phyloP scores from a whole-genome alignment of 2,888 invertebrate species.

The Thereva nobilitata region DNA sequence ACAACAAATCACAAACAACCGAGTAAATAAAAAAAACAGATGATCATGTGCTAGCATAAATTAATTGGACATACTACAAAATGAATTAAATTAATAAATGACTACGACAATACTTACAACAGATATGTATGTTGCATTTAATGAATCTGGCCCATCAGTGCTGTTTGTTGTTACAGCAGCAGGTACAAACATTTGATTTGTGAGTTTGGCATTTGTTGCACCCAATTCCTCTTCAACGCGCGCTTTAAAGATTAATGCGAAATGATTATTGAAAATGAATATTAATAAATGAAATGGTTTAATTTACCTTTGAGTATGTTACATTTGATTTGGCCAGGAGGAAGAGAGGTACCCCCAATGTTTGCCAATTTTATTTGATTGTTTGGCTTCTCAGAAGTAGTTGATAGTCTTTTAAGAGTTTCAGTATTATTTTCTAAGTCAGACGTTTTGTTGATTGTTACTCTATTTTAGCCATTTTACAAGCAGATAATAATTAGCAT shows the following conservation, averaged over 20 bases:
- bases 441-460: constrained; percentile 58
- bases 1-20: background rate
- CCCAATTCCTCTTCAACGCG: constrained; percentile 69
- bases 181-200: constrained; percentile 65
- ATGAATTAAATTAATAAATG: background rate
- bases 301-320: constrained; percentile 88
- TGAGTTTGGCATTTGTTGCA: constrained; percentile 59
- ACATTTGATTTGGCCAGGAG: constrained; percentile 90
- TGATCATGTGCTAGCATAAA: no score
- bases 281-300: constrained; percentile 1
- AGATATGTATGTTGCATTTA: constrained; percentile 73
- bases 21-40: background rate
- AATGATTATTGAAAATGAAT: background rate
- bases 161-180: constrained; percentile 55
- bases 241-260: constrained; percentile 57
- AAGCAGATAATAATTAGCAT: constrained; percentile 48
- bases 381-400: constrained; percentile 67
- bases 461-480: constrained; percentile 47
- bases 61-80: background rate
- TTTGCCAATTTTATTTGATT: constrained; percentile 71
- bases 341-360: constrained; percentile 69
- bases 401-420: constrained; percentile 67
- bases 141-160: constrained; percentile 57
- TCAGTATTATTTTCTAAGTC: constrained; percentile 66
- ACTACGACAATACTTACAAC: constrained; percentile 65